phyloP scores from a whole-genome alignment of 2,888 invertebrate species.

The Nephrocerus scutellatus region DNA sequence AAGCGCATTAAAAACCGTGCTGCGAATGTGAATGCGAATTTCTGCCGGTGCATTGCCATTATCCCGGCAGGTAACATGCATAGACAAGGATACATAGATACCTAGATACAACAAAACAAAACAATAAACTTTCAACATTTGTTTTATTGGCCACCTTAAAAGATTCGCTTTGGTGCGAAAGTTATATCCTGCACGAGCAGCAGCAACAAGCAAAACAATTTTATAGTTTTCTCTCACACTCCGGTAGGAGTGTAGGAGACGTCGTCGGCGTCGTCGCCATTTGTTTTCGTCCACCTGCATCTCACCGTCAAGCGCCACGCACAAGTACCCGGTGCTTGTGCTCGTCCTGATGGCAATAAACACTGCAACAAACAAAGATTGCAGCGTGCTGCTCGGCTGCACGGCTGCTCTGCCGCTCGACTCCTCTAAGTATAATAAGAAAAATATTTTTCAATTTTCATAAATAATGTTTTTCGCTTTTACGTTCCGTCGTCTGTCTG shows the following conservation, averaged over 20 bases:
- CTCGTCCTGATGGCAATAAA: conserved; percentile 1
- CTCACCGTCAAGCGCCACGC: conserved; percentile 2
- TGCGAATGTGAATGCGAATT: too few relatives aligned
- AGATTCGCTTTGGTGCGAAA: conserved; percentile 7
- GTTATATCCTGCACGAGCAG: conserved; percentile 1
- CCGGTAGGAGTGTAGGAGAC: too few relatives aligned
- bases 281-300: conserved; percentile 1
- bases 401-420: too few relatives aligned
- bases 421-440: conserved; percentile 27
- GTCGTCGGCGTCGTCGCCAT: too few relatives aligned
- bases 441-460: conserved; percentile 36
- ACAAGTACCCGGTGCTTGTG: background rate
- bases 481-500: conserved; percentile 8
- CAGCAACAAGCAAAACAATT: too few relatives aligned
- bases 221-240: too few relatives aligned
- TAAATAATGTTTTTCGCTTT: conserved; percentile 35
- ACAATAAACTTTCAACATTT: conserved; percentile 15
- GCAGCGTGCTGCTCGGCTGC: too few relatives aligned
- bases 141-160: conserved; percentile 20
- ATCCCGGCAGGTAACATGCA: too few relatives aligned
- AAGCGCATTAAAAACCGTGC: conserved; percentile 18
- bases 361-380: too few relatives aligned
- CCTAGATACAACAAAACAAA: too few relatives aligned
- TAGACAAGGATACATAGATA: too few relatives aligned
- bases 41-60: conserved; percentile 10